These are phyloP conservation scores for Drepana falcataria DNA, from an alignment of 2,888 invertebrate genomes.

Conservation along the genomic window DNA sequence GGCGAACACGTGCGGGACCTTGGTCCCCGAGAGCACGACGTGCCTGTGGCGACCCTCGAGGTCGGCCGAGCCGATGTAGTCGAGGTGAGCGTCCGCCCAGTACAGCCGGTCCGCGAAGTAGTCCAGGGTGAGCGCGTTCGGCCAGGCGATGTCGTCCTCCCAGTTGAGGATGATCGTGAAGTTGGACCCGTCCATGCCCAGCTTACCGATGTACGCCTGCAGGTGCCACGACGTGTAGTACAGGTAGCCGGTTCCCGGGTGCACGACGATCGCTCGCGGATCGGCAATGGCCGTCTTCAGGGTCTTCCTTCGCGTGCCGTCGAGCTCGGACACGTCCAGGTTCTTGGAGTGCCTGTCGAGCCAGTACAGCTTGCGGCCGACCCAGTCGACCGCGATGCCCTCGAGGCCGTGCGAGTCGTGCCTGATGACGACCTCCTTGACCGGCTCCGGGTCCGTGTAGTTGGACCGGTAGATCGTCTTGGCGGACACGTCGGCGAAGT, in stretches of 20 bases:
- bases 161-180: conserved; percentile 92
- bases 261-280: conserved; percentile 95
- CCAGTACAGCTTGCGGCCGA: conserved; percentile 97
- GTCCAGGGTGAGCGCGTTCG: conserved; percentile 97
- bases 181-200: conserved; percentile 98
- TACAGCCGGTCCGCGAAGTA: conserved; percentile 96
- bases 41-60: conserved; percentile 93
- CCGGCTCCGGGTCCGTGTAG: conserved; percentile 77
- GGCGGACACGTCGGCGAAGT: conserved; percentile 97
- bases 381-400: conserved; percentile 98
- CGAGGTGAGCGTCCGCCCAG: conserved; percentile 99
- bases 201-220: conserved; percentile 96
- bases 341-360: conserved; percentile 96
- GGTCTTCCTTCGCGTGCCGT: conserved; percentile 94
- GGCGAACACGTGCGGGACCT: conserved; percentile 97
- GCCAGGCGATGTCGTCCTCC: conserved; percentile 98
- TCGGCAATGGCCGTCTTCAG: conserved; percentile 93
- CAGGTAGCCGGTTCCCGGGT: conserved; percentile 95
- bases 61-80: conserved; percentile 97
- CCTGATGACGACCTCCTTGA: conserved; percentile 90
- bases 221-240: conserved; percentile 98
- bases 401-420: conserved; percentile 98
- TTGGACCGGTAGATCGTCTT: conserved; percentile 93
- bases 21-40: conserved; percentile 86
- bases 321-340: conserved; percentile 95